Conservation (phyloP, 2,113 vertebrate genomes). For the Thinocorus orbignyianus region DNA sequence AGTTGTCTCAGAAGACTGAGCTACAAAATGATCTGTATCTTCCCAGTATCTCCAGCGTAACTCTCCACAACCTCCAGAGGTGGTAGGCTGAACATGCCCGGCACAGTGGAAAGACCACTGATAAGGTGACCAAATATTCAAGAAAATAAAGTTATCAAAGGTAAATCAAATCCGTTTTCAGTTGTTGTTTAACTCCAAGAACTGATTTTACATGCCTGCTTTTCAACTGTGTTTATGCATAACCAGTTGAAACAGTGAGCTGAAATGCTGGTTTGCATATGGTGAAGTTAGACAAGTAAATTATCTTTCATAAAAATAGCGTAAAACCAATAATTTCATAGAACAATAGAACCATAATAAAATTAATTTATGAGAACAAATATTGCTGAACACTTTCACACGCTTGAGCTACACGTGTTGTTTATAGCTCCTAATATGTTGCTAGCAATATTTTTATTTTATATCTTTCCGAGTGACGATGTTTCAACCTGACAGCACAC, state of each 20-base stretch:
- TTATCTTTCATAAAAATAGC: background rate
- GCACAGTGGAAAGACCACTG: background rate
- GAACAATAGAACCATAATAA: background rate
- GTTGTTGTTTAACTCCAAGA: background rate
- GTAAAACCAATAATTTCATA: background rate
- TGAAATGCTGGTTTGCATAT: background rate
- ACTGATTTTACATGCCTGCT: background rate
- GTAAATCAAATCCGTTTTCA: background rate
- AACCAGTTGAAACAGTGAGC: background rate
- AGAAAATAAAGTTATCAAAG: background rate
- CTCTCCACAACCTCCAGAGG: background rate
- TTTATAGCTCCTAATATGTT: background rate
- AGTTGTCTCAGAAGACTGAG: background rate
- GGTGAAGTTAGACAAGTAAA: background rate
- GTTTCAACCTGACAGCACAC: background rate
- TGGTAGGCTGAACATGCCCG: background rate
- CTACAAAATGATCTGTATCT: background rate
- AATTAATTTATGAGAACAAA: background rate
- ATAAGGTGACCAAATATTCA: background rate
- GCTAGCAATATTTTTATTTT: background rate
- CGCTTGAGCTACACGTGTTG: background rate
- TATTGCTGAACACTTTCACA: background rate
- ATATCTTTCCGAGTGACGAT: background rate
- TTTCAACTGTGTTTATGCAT: background rate
- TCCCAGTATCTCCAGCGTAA: fast-evolving